Conservation (phyloP, 2,888 invertebrate species). For the Acanthopleura granulata region DNA sequence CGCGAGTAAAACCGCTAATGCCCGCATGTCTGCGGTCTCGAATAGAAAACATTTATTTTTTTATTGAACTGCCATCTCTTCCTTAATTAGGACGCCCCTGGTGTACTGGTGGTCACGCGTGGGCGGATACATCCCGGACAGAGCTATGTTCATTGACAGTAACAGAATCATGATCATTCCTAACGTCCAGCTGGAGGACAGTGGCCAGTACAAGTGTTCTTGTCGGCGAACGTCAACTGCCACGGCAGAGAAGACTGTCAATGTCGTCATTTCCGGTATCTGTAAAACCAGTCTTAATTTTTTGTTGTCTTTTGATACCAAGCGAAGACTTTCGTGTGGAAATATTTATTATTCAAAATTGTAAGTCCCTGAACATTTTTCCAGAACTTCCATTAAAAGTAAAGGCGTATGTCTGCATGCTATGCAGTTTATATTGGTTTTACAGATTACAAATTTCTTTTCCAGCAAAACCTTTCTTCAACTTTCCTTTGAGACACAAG, state of each 20-base stretch:
- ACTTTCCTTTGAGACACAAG: slow-evolving; percentile 56
- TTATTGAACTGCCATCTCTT: neutral
- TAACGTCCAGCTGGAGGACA: slow-evolving; percentile 90
- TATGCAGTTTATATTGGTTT: neutral
- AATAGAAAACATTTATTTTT: too few relatives aligned
- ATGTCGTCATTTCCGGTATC: neutral
- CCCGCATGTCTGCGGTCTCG: too few relatives aligned
- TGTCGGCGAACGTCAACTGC: slow-evolving; percentile 76
- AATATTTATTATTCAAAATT: too few relatives aligned
- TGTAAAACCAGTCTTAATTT: too few relatives aligned
- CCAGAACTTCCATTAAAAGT: neutral
- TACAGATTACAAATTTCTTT: slow-evolving; percentile 17
- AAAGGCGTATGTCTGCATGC: neutral
- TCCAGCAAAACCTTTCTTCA: slow-evolving; percentile 64
- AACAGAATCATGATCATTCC: slow-evolving; percentile 89
- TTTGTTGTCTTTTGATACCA: too few relatives aligned
- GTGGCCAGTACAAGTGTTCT: slow-evolving; percentile 91
- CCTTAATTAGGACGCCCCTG: slow-evolving; percentile 41
- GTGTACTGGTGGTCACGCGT: slow-evolving; percentile 48
- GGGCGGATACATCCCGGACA: slow-evolving; percentile 76
- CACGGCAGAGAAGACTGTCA: slow-evolving; percentile 28
- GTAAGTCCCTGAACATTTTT: too few relatives aligned
- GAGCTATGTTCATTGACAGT: slow-evolving; percentile 80
- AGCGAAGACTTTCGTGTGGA: too few relatives aligned
- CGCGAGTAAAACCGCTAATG: too few relatives aligned